Evolutionary conservation across 2,113 vertebrate species (phyloP), one percentile per base, ranked within the genome.

Genomic region (Lampris incognitus): DNA sequence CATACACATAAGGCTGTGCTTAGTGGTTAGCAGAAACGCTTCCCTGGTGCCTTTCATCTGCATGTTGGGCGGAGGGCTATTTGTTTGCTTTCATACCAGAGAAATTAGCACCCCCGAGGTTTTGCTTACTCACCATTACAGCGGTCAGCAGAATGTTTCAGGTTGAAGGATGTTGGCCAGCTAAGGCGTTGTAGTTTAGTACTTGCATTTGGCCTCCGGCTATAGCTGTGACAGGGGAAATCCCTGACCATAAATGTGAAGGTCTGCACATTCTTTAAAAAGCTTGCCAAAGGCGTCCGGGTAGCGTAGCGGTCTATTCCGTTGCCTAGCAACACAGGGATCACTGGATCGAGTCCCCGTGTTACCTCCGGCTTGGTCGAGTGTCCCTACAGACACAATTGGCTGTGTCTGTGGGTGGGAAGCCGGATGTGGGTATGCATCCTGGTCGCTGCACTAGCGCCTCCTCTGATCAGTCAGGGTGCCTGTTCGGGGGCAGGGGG

Each of bases 61-160:
- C 83, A 49, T 87, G 83, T 89, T 85, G 56, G 74, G 63, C 61
- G 74, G 11, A 49, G 66, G 70, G 84, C 64, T 70, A 79, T 74
- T 89, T 76, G 84, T 74, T 69, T 62, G 9, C 70, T 69, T 70
- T 85, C 88, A 90, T 87, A 79, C 86, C 81, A 86, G 82, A 86
- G 71, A 81, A 81, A 77, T 87, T 84, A 83, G 48, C 74, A 66
- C 74, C 11, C 44, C 78, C 56, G 69, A 77, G 78, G 85, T 87
- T 83, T 84, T 56, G 1, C 78, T 88, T 87, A 72, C 83, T 87
- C 89, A 86, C 81, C 79, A 84, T 82, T 84, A 51, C 76, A 69
- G 76, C 5, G 70, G 79, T 56, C 73, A 61, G 78, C 65, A 82
- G 82, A 77, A 71, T 83, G 80, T 77, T 76, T 61, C 36, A 63